Conservation (phyloP, 2,113 vertebrate genomes). For the Lepus americanus region DNA sequence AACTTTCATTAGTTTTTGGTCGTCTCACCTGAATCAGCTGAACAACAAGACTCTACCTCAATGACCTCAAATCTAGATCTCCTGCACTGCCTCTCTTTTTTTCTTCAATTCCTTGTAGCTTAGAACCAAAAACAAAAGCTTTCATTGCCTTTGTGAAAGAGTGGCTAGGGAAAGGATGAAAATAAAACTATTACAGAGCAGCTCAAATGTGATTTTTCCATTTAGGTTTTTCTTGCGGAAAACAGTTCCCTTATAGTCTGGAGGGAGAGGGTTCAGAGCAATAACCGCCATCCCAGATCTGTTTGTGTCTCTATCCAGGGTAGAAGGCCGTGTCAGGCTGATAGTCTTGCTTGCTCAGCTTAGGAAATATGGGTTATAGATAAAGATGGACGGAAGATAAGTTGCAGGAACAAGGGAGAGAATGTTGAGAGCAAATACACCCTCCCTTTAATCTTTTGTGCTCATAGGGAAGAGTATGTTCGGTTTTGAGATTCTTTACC, state of each 20-base stretch:
- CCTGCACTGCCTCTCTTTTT: background rate
- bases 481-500: background rate
- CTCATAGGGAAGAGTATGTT: background rate
- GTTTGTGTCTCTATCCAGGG: background rate
- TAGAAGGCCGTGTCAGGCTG: background rate
- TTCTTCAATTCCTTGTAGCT: background rate
- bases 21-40: background rate
- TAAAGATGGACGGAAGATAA: constrained; percentile 26
- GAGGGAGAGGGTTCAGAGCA: background rate
- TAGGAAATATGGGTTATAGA: constrained; percentile 60
- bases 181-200: constrained; percentile 6
- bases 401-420: background rate
- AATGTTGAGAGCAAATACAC: background rate
- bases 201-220: constrained; percentile 17
- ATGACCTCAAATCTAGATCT: background rate
- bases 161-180: background rate
- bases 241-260: background rate
- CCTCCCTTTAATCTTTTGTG: background rate
- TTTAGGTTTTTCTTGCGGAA: background rate
- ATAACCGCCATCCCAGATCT: background rate
- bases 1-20: constrained; percentile 20
- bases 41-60: background rate
- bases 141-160: constrained; percentile 4
- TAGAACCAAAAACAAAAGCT: constrained; percentile 55
- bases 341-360: background rate